Percentiles rank a stretch among this genome's conserved stretches.
phyloP scores from a whole-genome alignment of 2,797 vertebrate genomes.

The Sciaenops ocellatus region DNA sequence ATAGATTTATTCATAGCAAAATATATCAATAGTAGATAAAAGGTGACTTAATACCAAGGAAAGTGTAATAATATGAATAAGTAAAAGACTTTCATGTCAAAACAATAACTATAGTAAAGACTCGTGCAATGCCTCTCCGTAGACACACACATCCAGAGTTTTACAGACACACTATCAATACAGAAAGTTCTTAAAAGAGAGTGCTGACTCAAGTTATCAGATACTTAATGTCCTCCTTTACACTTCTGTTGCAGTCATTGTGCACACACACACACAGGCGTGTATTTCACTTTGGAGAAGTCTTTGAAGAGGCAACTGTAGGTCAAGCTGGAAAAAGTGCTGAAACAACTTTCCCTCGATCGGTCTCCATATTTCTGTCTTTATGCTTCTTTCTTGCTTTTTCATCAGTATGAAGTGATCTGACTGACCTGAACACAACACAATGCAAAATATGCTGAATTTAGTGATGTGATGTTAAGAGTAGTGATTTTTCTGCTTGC shows the following conservation, averaged over 20 bases:
- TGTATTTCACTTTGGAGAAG: constrained; percentile 15
- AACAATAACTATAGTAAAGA: neutral
- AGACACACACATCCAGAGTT: constrained; percentile 1
- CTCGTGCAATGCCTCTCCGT: neutral
- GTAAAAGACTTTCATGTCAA: neutral
- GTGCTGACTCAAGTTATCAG: constrained; percentile 48
- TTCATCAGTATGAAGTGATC: constrained; percentile 33
- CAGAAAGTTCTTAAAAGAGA: constrained; percentile 30
- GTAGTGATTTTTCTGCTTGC: constrained; percentile 4
- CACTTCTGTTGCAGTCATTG: constrained; percentile 31
- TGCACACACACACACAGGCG: neutral
- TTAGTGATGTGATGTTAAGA: constrained; percentile 17
- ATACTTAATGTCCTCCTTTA: constrained; percentile 32
- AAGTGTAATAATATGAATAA: neutral
- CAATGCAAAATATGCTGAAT: constrained; percentile 19
- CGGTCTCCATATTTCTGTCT: constrained; percentile 28
- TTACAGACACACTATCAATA: constrained; percentile 18
- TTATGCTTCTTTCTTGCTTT: constrained; percentile 9
- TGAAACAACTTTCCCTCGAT: constrained; percentile 31
- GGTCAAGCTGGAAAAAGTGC: constrained; percentile 60
- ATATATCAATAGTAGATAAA: neutral
- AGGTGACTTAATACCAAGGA: neutral
- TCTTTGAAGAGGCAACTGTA: constrained; percentile 45
- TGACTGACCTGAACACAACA: constrained; percentile 42
- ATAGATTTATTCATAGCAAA: neutral